Evolutionary conservation across 1,140 invertebrate species (phyloP).

Genomic region (Helicoverpa armigera): DNA sequence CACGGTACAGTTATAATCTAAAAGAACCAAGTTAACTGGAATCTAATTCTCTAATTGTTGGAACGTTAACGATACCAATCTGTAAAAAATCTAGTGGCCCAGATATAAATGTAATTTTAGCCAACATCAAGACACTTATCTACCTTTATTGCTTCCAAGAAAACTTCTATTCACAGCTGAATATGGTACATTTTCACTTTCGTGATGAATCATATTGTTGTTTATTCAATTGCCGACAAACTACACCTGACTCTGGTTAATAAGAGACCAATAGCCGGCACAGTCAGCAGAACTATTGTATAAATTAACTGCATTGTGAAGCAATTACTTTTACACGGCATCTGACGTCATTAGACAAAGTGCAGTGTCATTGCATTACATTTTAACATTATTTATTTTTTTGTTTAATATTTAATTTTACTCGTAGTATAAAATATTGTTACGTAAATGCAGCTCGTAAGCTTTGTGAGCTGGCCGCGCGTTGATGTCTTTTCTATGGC

Average conservation of each 20-base stretch:
- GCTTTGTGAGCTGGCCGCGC: constrained; percentile 49
- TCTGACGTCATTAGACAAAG: background rate
- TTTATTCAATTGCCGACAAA: background rate
- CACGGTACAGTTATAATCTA: constrained; percentile 30
- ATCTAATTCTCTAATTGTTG: constrained; percentile 29
- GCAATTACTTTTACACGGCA: background rate
- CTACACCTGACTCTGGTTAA: background rate
- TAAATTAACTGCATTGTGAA: constrained; percentile 6
- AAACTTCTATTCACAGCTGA: constrained; percentile 7
- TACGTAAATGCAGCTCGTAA: background rate
- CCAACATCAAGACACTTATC: constrained; percentile 7
- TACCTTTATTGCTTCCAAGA: constrained; percentile 32
- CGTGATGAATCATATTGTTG: constrained; percentile 16
- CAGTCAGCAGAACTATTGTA: background rate
- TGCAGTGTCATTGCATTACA: background rate
- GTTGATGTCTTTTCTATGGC: constrained; percentile 78
- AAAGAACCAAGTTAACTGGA: constrained; percentile 9
- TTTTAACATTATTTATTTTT: background rate
- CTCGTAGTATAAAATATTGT: background rate
- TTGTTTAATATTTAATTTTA: background rate
- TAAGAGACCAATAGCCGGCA: background rate
- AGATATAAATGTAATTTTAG: constrained; percentile 6
- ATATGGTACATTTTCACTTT: constrained; percentile 35
- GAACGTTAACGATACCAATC: background rate
- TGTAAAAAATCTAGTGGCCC: constrained; percentile 12